Base-by-base conservation (phyloP, 2,797 vertebrate genomes). In the Fundulus diaphanus region DNA sequence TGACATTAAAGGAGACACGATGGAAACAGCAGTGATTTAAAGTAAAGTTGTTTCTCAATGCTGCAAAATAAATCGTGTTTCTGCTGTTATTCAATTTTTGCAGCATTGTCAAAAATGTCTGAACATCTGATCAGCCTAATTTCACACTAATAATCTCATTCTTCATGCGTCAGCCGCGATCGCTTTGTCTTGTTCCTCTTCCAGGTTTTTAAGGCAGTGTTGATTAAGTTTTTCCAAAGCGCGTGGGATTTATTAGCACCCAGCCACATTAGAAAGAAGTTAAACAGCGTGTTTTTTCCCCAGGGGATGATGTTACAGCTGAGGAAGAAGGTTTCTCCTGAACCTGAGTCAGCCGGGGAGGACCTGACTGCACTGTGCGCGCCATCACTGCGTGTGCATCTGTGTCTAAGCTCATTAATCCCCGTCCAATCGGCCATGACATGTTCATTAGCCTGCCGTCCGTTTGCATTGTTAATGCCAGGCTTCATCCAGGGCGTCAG, bases 381-480 rank as follows among this genome's bases (percentile, higher is more conserved):
- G 72, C 73, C 74, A 59, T 71, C 57, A 69, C 51, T 68, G 70
- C 33, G 40, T 67, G 75, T 77, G 57, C 33, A 35, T 54, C 2
- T 74, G 72, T 70, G 68, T 48, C 74, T 77, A 31, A 79, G 77
- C 80, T 91, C 86, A 83, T 93, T 94, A 93, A 94, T 92, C 81
- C 76, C 54, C 70, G 56, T 83, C 82, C 84, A 90, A 79, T 91
- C 73, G 70, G 84, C 85, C 80, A 68, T 90, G 90, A 91, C 91
- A 87, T 90, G 87, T 93, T 95, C 87, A 92, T 95, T 94, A 95
- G 79, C 81, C 74, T 15, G 67, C 81, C 57, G 80, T 81, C 87
- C 65, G 57, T 83, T 85, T 83, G 87, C 82, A 86, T 90, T 90
- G 85, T 91, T 85, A 85, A 85, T 67, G 44, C 84, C 82, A 68